Conservation (phyloP, 2,888 invertebrate genomes). For the Stenotaenia linearis region DNA sequence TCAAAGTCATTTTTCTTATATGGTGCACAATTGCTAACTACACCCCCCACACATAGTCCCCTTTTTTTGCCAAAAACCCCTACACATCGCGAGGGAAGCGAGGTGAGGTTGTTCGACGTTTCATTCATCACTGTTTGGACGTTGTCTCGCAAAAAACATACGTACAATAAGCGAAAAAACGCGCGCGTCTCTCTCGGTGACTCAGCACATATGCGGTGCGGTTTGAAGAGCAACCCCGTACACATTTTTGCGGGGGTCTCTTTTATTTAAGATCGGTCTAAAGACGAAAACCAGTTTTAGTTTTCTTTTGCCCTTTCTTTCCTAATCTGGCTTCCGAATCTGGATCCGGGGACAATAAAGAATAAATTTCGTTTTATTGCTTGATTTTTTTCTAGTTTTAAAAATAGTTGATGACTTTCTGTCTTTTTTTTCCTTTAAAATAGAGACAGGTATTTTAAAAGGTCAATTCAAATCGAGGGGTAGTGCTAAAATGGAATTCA, state of each 20-base stretch:
- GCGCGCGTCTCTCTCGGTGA: slow-evolving; percentile 3
- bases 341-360: not conserved
- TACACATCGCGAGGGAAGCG: not conserved
- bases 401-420: not conserved
- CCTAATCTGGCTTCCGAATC: slow-evolving; percentile 15
- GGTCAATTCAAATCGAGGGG: slow-evolving; percentile 24
- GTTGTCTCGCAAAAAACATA: slow-evolving; percentile 8
- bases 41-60: not conserved
- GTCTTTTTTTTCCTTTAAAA: not conserved
- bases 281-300: slow-evolving; percentile 2
- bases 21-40: slow-evolving; percentile 14
- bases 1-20: slow-evolving; percentile 27
- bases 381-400: not conserved
- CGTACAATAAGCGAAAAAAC: slow-evolving; percentile 21
- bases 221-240: not conserved
- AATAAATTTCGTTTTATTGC: slow-evolving; percentile 4
- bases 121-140: slow-evolving; percentile 20
- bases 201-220: slow-evolving; percentile 2
- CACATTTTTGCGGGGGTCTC: slow-evolving; percentile 21
- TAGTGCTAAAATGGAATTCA: slow-evolving; percentile 11
- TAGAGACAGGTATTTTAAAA: not conserved
- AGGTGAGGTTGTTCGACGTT: not conserved
- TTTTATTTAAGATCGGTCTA: not conserved
- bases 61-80: not conserved
- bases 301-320: slow-evolving; percentile 14